A percentile compares a stretch with the other conserved stretches of the same genome.
These are phyloP conservation scores for Nesidiocoris tenuis DNA, from an alignment of 2,888 invertebrate genomes.

Conservation along the genomic window DNA sequence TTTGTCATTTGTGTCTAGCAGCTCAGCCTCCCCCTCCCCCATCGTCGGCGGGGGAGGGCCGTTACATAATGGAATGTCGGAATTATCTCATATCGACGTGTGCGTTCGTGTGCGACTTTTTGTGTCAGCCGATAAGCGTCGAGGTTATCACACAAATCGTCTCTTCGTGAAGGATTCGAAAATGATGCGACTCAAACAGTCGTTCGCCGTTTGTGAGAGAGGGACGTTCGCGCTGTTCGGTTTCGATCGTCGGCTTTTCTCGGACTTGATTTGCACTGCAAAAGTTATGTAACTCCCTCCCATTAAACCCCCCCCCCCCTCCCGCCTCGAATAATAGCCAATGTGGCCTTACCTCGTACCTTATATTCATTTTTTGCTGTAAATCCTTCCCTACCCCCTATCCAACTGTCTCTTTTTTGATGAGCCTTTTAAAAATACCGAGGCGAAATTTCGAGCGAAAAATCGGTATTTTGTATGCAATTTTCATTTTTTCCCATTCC, in stretches of 20 bases:
- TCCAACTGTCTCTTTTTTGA: too few relatives aligned
- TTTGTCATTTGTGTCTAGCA: neutral
- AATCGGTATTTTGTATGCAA: too few relatives aligned
- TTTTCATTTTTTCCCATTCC: too few relatives aligned
- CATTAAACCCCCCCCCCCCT: neutral
- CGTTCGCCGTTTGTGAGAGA: neutral
- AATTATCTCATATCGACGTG: conserved; percentile 30
- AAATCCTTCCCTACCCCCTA: too few relatives aligned
- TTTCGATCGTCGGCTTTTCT: neutral
- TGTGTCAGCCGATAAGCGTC: neutral
- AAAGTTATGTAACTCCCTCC: neutral
- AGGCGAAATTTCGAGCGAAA: too few relatives aligned
- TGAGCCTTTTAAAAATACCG: too few relatives aligned
- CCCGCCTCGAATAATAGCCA: too few relatives aligned
- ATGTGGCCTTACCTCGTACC: too few relatives aligned
- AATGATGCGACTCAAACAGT: neutral
- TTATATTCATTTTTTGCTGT: too few relatives aligned
- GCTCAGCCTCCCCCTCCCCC: neutral
- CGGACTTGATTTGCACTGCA: neutral
- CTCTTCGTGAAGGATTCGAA: neutral
- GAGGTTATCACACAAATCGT: neutral
- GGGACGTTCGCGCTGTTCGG: neutral
- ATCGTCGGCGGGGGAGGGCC: neutral
- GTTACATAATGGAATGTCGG: conserved; percentile 27
- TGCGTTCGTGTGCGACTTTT: neutral